Conservation (phyloP, 2,888 invertebrate species). For the Barypeithes pellucidus region DNA sequence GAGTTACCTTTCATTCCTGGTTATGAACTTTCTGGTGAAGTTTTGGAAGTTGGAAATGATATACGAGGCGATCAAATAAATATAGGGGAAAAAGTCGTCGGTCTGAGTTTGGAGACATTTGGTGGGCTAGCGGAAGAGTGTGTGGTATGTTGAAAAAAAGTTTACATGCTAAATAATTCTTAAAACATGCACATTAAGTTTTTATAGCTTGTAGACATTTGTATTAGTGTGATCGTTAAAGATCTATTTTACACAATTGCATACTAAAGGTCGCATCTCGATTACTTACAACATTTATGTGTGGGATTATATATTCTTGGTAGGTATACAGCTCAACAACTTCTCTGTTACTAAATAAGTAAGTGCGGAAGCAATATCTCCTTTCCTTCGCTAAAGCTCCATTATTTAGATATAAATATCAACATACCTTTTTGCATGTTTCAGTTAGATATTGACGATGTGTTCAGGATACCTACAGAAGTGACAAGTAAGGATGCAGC, state of each 20-base stretch:
- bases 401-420: not conserved
- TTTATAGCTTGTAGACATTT: too few species aligned
- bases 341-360: too few species aligned
- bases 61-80: conserved; percentile 69
- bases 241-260: too few species aligned
- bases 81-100: conserved; percentile 76
- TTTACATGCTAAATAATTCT: too few species aligned
- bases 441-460: conserved; percentile 71
- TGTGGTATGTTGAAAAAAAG: conserved; percentile 67
- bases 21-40: conserved; percentile 77
- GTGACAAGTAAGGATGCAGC: conserved; percentile 74
- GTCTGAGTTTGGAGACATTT: conserved; percentile 72
- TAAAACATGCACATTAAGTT: too few species aligned
- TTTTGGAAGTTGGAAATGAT: conserved; percentile 74
- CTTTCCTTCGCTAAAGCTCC: too few species aligned
- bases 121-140: conserved; percentile 79
- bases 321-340: too few species aligned
- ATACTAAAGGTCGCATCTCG: too few species aligned
- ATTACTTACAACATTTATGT: too few species aligned
- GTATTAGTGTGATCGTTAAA: too few species aligned
- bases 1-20: conserved; percentile 77
- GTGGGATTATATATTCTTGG: too few species aligned
- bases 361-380: too few species aligned
- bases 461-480: conserved; percentile 75
- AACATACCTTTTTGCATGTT: conserved; percentile 32